Conservation (phyloP, 1,140 invertebrate genomes). For the Nomia melanderi region DNA sequence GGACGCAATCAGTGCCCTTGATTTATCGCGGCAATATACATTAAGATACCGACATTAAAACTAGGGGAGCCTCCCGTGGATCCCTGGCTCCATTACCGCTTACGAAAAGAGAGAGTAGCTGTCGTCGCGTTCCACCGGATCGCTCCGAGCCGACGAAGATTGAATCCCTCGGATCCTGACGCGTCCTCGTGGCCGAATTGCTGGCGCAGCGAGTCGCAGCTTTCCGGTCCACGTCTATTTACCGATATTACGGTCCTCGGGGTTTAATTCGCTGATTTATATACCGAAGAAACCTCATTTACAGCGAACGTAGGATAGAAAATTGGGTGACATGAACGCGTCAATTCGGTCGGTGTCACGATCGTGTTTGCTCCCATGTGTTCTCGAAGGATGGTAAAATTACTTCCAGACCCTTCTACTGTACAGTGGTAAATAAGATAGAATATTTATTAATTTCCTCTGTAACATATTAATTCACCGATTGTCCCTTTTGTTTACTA, state of each 20-base stretch:
- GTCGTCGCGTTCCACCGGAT: conserved; percentile 54
- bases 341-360: conserved; percentile 19
- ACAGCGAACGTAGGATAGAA: neutral
- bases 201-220: neutral
- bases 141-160: conserved; percentile 46
- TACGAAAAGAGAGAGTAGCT: conserved; percentile 58
- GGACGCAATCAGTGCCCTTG: conserved; percentile 79
- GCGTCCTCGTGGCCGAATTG: conserved; percentile 15
- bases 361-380: neutral
- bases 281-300: neutral
- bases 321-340: conserved; percentile 18
- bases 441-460: no score
- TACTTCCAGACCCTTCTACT: no score
- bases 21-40: conserved; percentile 81
- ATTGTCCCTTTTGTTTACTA: no score
- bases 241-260: neutral
- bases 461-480: no score
- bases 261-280: neutral
- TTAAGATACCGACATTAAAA: conserved; percentile 81
- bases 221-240: conserved; percentile 7
- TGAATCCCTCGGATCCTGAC: conserved; percentile 50
- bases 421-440: no score
- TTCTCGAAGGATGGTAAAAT: no score
- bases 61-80: conserved; percentile 74
- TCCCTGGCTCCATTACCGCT: conserved; percentile 70